Evolutionary conservation across 2,797 vertebrate genomes (phyloP), one percentile per base, ranked within the genome.

Genomic region (Microctenopoma steveboyesi): DNA sequence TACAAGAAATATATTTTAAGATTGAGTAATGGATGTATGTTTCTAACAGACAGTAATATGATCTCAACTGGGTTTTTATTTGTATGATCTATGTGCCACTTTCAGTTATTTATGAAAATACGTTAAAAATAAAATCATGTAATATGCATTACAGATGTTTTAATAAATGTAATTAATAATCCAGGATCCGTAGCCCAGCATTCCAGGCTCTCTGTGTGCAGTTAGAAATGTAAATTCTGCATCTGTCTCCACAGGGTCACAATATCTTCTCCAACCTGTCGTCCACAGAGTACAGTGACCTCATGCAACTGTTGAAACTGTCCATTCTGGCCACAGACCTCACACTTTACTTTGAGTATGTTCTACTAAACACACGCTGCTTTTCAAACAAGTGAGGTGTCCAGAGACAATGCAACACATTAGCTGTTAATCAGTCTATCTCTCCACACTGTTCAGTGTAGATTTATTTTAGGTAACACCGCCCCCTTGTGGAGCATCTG

Each of bases 231-330:
- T 46, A 86, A 1, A 86, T 60, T 89, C 77, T 89, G 69, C 91
- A 4, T 83, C 30, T 95, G 85, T 94, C 86, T 86, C 93, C 92
- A 75, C 86, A 99, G 98, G 98, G 98, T 83, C 98, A 99, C 93
- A 99, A 99, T 89, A 99, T 99, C 92, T 99, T 99, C 93, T 96
- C 96, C 91, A 99, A 98, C 92, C 94, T 99, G 86, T 98, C 97
- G 69, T 99, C 98, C 84, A 95, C 95, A 86, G 96, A 99, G 84
- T 99, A 99, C 84, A 94, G 98, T 66, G 94, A 97, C 93, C 96
- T 99, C 88, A 99, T 99, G 98, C 98, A 99, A 94, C 96, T 99
- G 89, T 86, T 99, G 86, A 99, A 99, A 85, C 97, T 98, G 92
- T 98, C 98, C 0, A 99, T 99, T 79, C 80, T 99, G 91, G 97